Conservation (phyloP, 2,888 invertebrate genomes). For the Idaea aversata region DNA sequence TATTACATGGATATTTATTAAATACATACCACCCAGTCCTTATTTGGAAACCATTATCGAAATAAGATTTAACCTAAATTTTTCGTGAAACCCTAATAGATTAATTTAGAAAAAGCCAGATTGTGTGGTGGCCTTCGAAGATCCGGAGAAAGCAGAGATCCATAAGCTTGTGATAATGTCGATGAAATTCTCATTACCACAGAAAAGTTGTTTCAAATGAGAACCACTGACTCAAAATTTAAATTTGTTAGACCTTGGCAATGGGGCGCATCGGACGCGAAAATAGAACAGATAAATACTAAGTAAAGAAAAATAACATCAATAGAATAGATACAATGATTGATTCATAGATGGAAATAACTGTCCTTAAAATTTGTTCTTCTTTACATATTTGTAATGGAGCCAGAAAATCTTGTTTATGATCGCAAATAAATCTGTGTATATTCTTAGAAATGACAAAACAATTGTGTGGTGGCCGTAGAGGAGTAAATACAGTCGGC, state of each 20-base stretch:
- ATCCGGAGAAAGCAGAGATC: neutral
- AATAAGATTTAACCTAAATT: neutral
- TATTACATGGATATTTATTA: no score
- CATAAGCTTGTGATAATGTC: neutral
- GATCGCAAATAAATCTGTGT: constrained; percentile 2
- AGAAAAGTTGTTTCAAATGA: neutral
- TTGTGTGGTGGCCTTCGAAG: neutral
- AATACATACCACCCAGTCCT: no score
- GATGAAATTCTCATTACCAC: neutral
- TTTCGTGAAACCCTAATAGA: neutral
- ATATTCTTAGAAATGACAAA: constrained; percentile 25
- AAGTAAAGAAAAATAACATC: neutral
- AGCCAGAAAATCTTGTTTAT: constrained; percentile 13
- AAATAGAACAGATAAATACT: neutral
- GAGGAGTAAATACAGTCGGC: constrained; percentile 7
- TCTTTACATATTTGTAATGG: constrained; percentile 11
- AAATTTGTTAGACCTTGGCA: neutral
- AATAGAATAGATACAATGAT: neutral
- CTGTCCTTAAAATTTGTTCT: constrained; percentile 4
- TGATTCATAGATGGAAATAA: constrained; percentile 6
- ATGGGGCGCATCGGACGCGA: neutral
- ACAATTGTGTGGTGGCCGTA: constrained; percentile 16
- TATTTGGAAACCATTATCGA: neutral
- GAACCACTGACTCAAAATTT: neutral
- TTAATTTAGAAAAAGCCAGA: neutral